Evolutionary conservation across 2,113 vertebrate genomes (phyloP), one percentile per base, ranked within the genome.

Genomic region (Cepphus grylle): DNA sequence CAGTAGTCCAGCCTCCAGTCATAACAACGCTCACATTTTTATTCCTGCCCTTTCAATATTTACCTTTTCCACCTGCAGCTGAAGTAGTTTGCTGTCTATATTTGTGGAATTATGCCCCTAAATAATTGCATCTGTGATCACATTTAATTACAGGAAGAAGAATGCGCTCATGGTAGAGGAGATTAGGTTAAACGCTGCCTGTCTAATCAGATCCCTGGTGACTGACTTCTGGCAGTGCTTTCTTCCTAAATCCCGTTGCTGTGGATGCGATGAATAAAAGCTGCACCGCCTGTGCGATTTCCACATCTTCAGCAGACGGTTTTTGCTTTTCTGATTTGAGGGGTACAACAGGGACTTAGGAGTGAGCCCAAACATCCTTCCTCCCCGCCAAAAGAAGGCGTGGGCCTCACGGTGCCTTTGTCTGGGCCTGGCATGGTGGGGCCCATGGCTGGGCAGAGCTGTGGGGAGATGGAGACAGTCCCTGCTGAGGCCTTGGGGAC

Each of bases 101-200:
- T 77, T 87, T 62, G 83, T 87, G 89, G 89, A 96, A 95, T 96
- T 93, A 90, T 59, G 32, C 42, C 81, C 77, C 78, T 95, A 80
- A 93, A 94, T 89, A 90, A 91, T 80, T 90, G 62, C 73, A 66
- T 95, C 91, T 92, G 66, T 90, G 93, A 93, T 96, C 73, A 90
- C 86, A 77, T 90, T 85, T 95, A 93, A 96, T 95, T 95, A 62
- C 86, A 89, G 81, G 89, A 96, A 84, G 81, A 93, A 82, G 81
- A 92, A 50, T 17, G 32, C 1, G 12, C 91, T 96, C 0, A 0
- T 11, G 8, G 81, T 76, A 91, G 94, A 90, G 76, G 73, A 95
- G 94, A 92, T 96, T 95, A 97, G 86, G 84, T 84, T 95, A 89
- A 95, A 87, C 0, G 3, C 90, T 91, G 52, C 50, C 94, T 95